Evolutionary conservation across 2,797 vertebrate genomes (phyloP).

Genomic region (Lycodopsis pacificus): DNA sequence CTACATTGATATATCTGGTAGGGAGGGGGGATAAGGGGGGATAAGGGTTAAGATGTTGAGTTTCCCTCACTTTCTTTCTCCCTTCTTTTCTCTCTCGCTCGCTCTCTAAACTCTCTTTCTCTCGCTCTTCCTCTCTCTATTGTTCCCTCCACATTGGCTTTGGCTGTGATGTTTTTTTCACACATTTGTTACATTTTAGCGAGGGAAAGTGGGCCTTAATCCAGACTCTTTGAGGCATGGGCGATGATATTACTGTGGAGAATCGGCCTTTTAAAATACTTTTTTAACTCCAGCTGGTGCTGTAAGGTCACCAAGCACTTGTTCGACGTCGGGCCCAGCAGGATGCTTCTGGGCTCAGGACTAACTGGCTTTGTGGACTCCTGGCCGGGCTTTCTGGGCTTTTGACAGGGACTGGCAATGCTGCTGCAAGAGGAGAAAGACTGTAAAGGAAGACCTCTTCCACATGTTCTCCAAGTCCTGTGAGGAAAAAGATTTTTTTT

Average conservation of each 20-base stretch:
- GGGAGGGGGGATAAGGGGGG: conserved; percentile 27
- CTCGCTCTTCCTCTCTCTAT: conserved; percentile 43
- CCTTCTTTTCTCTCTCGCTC: conserved; percentile 22
- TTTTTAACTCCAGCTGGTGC: conserved; percentile 70
- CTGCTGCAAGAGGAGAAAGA: conserved; percentile 23
- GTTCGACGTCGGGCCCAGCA: conserved; percentile 56
- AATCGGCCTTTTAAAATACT: conserved; percentile 71
- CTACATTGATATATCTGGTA: conserved; percentile 76
- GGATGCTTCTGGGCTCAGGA: conserved; percentile 50
- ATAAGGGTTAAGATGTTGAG: conserved; percentile 62
- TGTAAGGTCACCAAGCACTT: conserved; percentile 69
- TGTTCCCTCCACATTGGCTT: conserved; percentile 47
- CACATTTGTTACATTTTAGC: conserved; percentile 71
- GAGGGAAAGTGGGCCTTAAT: conserved; percentile 66
- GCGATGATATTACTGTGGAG: conserved; percentile 70
- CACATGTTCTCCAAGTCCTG: conserved; percentile 27
- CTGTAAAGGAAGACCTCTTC: conserved; percentile 23
- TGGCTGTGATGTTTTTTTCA: conserved; percentile 67
- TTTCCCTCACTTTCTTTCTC: conserved; percentile 50
- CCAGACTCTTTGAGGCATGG: conserved; percentile 70
- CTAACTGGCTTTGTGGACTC: conserved; percentile 62
- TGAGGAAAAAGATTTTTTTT: conserved; percentile 20
- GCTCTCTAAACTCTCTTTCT: neutral
- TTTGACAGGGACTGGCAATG: conserved; percentile 23
- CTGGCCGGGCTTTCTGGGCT: conserved; percentile 39